phyloP scores from a whole-genome alignment of 2,113 vertebrate genomes.

The Platysteira castanea region DNA sequence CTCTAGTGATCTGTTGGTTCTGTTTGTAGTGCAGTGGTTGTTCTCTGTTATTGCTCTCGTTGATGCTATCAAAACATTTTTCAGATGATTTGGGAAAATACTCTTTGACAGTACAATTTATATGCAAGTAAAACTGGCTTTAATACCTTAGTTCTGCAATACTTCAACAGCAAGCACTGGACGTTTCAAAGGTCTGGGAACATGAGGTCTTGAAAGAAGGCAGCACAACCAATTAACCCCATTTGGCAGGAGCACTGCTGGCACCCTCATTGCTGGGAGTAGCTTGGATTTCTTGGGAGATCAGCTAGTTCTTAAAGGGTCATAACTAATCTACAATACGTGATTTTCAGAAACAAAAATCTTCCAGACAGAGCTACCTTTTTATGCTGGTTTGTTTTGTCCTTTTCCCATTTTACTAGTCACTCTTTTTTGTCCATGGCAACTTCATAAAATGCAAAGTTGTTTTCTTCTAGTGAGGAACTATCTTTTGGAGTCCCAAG shows the following conservation, averaged over 20 bases:
- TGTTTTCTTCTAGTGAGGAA: slow-evolving; percentile 30
- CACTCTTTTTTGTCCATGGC: slow-evolving; percentile 65
- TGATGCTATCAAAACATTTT: not conserved
- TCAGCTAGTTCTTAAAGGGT: not conserved
- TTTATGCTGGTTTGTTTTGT: slow-evolving; percentile 57
- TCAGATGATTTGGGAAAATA: not conserved
- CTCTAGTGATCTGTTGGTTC: not conserved
- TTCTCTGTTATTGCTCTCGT: not conserved
- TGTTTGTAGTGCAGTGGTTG: not conserved
- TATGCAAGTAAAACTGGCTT: not conserved
- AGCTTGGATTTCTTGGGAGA: not conserved
- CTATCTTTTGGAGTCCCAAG: slow-evolving; percentile 1
- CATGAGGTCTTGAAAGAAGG: not conserved
- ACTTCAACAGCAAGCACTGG: not conserved
- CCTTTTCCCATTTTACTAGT: slow-evolving; percentile 64
- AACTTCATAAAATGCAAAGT: slow-evolving; percentile 17
- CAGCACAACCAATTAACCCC: not conserved
- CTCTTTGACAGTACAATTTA: not conserved
- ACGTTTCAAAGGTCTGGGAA: not conserved
- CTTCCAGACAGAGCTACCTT: not conserved
- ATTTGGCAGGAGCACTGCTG: not conserved
- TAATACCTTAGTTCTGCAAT: not conserved
- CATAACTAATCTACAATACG: not conserved
- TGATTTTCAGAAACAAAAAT: not conserved
- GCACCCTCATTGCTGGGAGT: not conserved